Percentiles rank a stretch among this genome's conserved stretches.
These are phyloP conservation scores for Arctocebus calabarensis DNA, from an alignment of 2,797 vertebrate genomes.

Conservation along the genomic window DNA sequence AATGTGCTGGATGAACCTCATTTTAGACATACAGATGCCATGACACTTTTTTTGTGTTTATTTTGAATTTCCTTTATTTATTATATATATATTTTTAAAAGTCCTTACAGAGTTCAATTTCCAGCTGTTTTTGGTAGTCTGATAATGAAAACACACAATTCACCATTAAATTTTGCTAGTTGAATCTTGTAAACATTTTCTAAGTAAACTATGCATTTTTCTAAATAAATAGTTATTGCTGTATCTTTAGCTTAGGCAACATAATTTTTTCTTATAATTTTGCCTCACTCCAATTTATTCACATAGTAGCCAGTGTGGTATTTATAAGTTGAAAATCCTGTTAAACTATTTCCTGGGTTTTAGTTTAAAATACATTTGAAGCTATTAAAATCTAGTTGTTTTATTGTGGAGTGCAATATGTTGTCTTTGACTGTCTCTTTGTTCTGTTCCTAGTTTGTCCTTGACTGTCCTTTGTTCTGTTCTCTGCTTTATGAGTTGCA, in stretches of 20 bases:
- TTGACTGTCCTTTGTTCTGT: background rate
- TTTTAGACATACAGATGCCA: background rate
- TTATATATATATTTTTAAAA: background rate
- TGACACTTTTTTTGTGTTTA: background rate
- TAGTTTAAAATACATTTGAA: background rate
- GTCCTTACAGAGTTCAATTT: background rate
- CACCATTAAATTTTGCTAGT: background rate
- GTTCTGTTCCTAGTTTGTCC: background rate
- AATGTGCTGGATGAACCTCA: background rate
- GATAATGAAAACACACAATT: background rate
- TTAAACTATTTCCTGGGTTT: background rate
- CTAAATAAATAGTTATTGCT: constrained; percentile 20
- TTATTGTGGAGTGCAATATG: background rate
- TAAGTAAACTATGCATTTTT: background rate
- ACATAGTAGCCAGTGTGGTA: background rate
- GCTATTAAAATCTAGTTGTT: background rate
- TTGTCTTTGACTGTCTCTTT: background rate
- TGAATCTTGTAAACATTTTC: background rate
- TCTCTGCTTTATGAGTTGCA: background rate
- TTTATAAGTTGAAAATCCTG: background rate
- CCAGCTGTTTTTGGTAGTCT: background rate
- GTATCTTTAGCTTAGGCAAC: background rate
- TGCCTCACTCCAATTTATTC: background rate
- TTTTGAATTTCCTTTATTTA: too few relatives aligned
- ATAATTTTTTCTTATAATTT: background rate